Evolutionary conservation across 2,113 vertebrate species (phyloP).

Genomic region (Rhabdornis inornatus): DNA sequence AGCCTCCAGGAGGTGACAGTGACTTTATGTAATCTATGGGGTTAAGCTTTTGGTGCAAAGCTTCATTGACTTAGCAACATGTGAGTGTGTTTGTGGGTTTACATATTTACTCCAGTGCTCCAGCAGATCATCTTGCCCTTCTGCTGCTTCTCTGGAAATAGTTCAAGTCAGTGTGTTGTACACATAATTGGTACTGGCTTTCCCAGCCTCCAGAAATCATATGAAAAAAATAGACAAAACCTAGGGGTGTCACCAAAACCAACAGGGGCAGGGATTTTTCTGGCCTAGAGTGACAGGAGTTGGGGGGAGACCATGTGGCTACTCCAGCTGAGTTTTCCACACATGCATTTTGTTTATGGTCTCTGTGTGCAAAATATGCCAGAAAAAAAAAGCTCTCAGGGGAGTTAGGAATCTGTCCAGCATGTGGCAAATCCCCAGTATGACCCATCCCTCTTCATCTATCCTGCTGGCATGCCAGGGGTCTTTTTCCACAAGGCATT

Average conservation of each 20-base stretch:
- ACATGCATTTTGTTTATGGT: not conserved
- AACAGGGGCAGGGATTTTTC: not conserved
- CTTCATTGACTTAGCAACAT: not conserved
- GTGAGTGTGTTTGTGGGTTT: not conserved
- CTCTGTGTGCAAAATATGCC: not conserved
- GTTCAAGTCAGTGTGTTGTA: not conserved
- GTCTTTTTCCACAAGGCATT: not conserved
- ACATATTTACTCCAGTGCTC: not conserved
- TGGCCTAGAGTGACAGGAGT: not conserved
- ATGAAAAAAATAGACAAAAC: not conserved
- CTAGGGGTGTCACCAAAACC: not conserved
- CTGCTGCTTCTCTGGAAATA: slow-evolving; percentile 20
- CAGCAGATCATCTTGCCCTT: not conserved
- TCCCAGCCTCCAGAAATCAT: not conserved
- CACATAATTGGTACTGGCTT: not conserved
- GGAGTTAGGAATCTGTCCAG: not conserved
- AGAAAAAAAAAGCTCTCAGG: not conserved
- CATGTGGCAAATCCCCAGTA: not conserved
- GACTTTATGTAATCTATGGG: not conserved
- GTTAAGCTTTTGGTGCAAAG: not conserved
- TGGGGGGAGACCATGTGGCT: not conserved
- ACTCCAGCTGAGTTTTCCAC: not conserved
- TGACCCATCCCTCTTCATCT: not conserved
- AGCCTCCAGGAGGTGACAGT: not conserved
- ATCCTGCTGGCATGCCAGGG: not conserved